phyloP scores from a whole-genome alignment of 1,140 invertebrate genomes.

The Drosophila punjabiensis region DNA sequence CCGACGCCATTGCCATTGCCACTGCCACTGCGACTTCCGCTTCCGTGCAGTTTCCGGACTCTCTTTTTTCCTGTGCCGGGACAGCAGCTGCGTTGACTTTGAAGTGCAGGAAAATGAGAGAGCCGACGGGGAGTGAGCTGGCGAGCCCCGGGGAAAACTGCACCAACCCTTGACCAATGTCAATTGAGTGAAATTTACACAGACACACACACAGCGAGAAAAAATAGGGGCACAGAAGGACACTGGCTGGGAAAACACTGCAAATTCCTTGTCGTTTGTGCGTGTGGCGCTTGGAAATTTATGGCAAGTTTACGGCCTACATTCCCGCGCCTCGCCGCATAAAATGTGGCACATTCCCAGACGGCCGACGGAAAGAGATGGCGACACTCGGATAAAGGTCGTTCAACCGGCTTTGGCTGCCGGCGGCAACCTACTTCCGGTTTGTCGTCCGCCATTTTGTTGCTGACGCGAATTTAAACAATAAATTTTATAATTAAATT shows the following conservation, averaged over 20 bases:
- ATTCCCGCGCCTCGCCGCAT: conserved; percentile 60
- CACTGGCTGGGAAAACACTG: conserved; percentile 39
- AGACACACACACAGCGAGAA: conserved; percentile 6
- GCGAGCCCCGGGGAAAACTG: conserved; percentile 13
- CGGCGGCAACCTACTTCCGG: conserved; percentile 72
- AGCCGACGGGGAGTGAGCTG: conserved; percentile 40
- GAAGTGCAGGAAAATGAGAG: conserved; percentile 64
- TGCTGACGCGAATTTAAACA: conserved; percentile 67
- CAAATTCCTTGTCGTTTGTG: conserved; percentile 56
- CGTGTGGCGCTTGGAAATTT: conserved; percentile 64
- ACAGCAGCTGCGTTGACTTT: conserved; percentile 80
- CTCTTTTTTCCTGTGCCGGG: conserved; percentile 45
- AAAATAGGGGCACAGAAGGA: conserved; percentile 14
- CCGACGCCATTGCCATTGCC: conserved; percentile 42
- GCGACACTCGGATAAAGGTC: conserved; percentile 45
- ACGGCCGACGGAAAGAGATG: conserved; percentile 17
- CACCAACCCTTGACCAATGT: conserved; percentile 48
- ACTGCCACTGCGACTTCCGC: conserved; percentile 79
- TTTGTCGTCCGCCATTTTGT: conserved; percentile 72
- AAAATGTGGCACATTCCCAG: conserved; percentile 79
- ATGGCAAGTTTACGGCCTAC: conserved; percentile 74
- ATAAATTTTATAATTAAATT: conserved; percentile 83
- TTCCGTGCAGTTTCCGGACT: conserved; percentile 81
- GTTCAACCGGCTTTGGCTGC: conserved; percentile 71
- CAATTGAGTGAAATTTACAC: conserved; percentile 81